phyloP scores from a whole-genome alignment of 2,797 vertebrate genomes.

The Petrocephalus sullivani region DNA sequence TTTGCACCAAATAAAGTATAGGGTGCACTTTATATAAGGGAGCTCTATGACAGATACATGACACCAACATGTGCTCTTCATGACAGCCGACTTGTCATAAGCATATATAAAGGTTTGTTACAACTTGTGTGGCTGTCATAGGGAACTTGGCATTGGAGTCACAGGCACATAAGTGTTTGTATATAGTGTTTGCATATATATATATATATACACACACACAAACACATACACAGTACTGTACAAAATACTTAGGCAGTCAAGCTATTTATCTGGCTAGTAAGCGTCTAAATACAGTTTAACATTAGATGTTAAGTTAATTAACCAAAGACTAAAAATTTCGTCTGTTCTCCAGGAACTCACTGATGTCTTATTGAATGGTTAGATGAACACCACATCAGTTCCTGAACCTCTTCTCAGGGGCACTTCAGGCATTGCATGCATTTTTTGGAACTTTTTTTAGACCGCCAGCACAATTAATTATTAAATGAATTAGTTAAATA shows the following conservation, averaged over 20 bases:
- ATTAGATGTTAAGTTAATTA: neutral
- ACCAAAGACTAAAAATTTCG: neutral
- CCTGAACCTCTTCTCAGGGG: neutral
- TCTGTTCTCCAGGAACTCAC: too few species aligned
- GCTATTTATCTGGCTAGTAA: neutral
- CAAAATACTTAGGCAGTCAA: neutral
- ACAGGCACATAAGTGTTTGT: too few species aligned
- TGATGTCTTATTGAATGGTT: neutral
- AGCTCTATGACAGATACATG: too few species aligned
- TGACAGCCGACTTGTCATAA: too few species aligned
- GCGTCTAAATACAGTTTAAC: neutral
- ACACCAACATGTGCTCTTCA: too few species aligned
- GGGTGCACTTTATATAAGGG: too few species aligned
- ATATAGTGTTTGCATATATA: too few species aligned
- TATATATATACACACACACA: neutral
- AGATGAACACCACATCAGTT: neutral
- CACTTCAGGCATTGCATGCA: neutral
- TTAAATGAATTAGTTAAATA: neutral
- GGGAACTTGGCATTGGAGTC: too few species aligned
- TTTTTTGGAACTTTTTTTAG: neutral
- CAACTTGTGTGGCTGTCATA: too few species aligned
- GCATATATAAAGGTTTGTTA: too few species aligned
- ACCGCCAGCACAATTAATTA: neutral
- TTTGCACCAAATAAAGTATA: neutral
- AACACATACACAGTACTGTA: neutral